Conservation (phyloP, 1,140 invertebrate genomes). For the Venturia canescens region DNA sequence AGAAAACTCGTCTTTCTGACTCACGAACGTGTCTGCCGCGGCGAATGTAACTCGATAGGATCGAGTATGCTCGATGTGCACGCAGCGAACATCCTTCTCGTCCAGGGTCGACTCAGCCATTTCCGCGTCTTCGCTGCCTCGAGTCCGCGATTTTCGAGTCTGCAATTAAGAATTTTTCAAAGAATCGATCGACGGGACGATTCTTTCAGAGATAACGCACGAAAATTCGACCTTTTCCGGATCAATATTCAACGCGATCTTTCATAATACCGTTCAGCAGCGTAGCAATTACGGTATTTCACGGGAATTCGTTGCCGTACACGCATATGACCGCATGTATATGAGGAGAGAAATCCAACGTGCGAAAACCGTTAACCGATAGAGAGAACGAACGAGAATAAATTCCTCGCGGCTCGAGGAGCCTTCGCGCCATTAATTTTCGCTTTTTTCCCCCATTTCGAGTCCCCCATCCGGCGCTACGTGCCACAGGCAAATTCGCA, state of each 20-base stretch:
- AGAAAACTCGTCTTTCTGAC: conserved; percentile 2
- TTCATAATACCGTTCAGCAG: not conserved
- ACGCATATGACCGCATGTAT: not conserved
- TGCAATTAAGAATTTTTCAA: no score
- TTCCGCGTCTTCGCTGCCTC: not conserved
- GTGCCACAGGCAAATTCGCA: no score
- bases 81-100: conserved; percentile 6
- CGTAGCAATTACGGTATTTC: conserved; percentile 4
- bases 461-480: no score
- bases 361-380: conserved; percentile 13
- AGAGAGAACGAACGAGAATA: not conserved
- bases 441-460: not conserved
- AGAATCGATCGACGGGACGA: no score
- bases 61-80: conserved; percentile 8
- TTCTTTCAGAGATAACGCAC: no score
- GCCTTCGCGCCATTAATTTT: not conserved
- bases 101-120: not conserved
- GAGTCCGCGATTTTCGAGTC: no score
- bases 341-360: not conserved
- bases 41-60: conserved; percentile 14
- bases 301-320: not conserved
- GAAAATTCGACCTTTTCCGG: not conserved
- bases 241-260: not conserved
- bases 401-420: not conserved
- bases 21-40: not conserved